These are phyloP conservation scores for Limnephilus auricula DNA, from an alignment of 2,888 invertebrate species.

Conservation along the genomic window DNA sequence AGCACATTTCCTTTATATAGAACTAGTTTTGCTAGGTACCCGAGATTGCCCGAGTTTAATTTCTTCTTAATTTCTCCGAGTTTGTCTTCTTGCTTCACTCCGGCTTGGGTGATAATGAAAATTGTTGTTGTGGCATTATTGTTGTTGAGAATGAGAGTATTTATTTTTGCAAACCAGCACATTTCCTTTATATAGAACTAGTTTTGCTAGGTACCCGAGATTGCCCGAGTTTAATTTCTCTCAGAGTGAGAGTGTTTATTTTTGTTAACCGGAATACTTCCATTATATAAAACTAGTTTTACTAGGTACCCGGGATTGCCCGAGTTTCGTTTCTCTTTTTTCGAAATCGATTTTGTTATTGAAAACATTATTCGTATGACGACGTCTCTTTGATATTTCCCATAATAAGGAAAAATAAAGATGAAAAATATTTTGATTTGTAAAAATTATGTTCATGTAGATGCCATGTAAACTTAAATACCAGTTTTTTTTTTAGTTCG, in stretches of 20 bases:
- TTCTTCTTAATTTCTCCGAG: too few species aligned
- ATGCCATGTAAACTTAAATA: too few species aligned
- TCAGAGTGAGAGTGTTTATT: background rate
- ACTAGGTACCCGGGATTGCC: background rate
- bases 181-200: background rate
- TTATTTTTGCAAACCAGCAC: background rate
- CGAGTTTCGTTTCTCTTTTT: background rate
- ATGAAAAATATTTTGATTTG: too few species aligned
- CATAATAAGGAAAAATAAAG: too few species aligned
- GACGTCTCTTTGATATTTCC: too few species aligned
- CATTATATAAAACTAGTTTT: background rate
- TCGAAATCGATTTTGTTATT: background rate
- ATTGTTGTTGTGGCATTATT: background rate
- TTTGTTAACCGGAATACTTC: background rate
- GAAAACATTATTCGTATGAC: background rate
- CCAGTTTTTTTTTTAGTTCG: too few species aligned
- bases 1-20: background rate
- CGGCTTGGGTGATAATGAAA: background rate
- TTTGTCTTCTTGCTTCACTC: background rate
- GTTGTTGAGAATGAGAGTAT: background rate
- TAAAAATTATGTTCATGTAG: too few species aligned
- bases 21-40: background rate
- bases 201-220: background rate
- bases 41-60: background rate
- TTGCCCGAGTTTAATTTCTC: too few species aligned